phyloP scores from a whole-genome alignment of 1,140 invertebrate genomes.

The Fopius arisanus region DNA sequence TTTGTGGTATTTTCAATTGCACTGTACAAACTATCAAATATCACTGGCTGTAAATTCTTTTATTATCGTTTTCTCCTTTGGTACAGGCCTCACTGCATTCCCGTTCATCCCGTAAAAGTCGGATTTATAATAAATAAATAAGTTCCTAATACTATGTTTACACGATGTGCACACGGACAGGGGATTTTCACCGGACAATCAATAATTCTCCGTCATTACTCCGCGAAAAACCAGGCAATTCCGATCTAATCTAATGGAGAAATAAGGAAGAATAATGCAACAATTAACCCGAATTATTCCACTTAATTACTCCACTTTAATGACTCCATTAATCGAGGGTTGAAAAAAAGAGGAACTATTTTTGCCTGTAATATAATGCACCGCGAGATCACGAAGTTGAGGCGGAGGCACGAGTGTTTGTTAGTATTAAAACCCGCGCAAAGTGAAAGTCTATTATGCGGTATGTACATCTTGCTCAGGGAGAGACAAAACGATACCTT shows the following conservation, averaged over 20 bases:
- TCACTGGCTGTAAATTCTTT: slow-evolving; percentile 17
- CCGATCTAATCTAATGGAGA: neutral
- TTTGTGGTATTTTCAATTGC: neutral
- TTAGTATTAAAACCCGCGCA: neutral
- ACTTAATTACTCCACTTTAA: neutral
- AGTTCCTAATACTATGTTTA: no score
- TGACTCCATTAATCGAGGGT: slow-evolving; percentile 7
- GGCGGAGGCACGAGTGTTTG: neutral
- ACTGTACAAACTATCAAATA: slow-evolving; percentile 6
- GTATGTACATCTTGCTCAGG: slow-evolving; percentile 7
- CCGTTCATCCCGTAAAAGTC: neutral
- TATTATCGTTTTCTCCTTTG: neutral
- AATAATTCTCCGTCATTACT: neutral
- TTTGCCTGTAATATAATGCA: neutral
- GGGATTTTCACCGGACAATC: no score
- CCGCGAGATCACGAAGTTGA: neutral
- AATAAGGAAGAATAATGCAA: neutral
- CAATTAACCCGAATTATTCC: neutral
- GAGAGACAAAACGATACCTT: neutral
- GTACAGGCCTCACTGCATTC: neutral
- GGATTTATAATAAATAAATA: neutral
- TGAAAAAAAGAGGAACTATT: neutral
- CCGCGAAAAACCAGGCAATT: neutral
- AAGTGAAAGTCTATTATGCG: slow-evolving; percentile 27
- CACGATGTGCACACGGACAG: no score